Evolutionary conservation across 2,797 vertebrate species (phyloP), one percentile per base, ranked within the genome.

Genomic region (Rhynchonycteris naso): DNA sequence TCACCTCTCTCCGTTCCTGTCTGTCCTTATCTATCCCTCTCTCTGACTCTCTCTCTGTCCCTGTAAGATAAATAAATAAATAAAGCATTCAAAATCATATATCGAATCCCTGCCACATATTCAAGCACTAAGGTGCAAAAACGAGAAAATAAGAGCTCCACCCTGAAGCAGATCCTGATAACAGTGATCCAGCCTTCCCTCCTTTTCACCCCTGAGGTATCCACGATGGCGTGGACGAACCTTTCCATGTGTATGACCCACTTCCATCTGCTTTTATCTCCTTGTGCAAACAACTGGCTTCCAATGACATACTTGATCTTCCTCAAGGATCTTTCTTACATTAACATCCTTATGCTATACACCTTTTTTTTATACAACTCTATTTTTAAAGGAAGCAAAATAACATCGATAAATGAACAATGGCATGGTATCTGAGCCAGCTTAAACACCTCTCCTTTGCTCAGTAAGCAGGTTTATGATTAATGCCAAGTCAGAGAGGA

Each of bases 361-460:
- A 43, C 8, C 43, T 43, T 43, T 43, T 43, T 43, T 43, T 43
- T 43, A 43, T 43, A 43, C 43, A 7, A 66, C 14, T 71, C 47
- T 30, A 33, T 91, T 75, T 88, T 75, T 66, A 90, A 94, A 94
- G n/a, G 59, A 47, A 92, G 63, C 47, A 72, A 79, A 95, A 61
- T 38, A 43, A 90, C 19, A 72, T 19, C 61, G 15, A 80, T 43
- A 81, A 59, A 86, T 26, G 12, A 56, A 43, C 5, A 58, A 22
- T 6, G 7, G 4, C 26, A 43, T 13, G 50, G 9, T 30, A 61
- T 59, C 56, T 72, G 26, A 84, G 30, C 7, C n/a, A 81, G n/a
- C 91, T 81, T 33, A 58, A 81, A 72, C 63, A 93, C 63, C 24
- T 74, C 58, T 13, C 75, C 58, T 80, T n/a, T 74, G 61, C 78